Percentiles rank a stretch among this genome's conserved stretches.
Conservation (phyloP, 2,888 invertebrate genomes). For the Nipponacmea schrenckii region DNA sequence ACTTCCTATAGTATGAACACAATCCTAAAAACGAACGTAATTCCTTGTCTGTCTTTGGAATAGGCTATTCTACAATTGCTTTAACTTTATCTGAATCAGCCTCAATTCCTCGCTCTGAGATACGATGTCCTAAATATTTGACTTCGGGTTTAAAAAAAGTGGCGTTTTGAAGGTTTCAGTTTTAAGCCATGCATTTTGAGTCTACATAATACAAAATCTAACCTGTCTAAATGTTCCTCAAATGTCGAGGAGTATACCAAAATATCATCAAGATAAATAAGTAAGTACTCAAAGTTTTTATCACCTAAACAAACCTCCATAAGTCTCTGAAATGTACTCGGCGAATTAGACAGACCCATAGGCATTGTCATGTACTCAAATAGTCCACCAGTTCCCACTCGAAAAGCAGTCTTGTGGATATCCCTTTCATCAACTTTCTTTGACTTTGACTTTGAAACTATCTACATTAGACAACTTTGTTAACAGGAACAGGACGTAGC, state of each 20-base stretch:
- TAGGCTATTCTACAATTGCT: slow-evolving; percentile 28
- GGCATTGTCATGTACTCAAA: slow-evolving; percentile 36
- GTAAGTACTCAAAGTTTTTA: slow-evolving; percentile 29
- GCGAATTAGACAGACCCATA: slow-evolving; percentile 34
- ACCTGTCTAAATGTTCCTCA: slow-evolving; percentile 27
- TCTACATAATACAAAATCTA: slow-evolving; percentile 28
- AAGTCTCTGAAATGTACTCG: slow-evolving; percentile 35
- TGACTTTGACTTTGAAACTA: no score
- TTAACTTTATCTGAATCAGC: slow-evolving; percentile 30
- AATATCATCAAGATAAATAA: slow-evolving; percentile 42
- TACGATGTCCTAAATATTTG: slow-evolving; percentile 20
- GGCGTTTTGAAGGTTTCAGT: slow-evolving; percentile 29
- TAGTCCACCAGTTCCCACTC: slow-evolving; percentile 22
- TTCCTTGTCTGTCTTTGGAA: slow-evolving; percentile 17
- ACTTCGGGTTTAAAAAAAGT: slow-evolving; percentile 24
- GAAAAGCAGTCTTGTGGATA: slow-evolving; percentile 37
- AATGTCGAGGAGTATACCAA: slow-evolving; percentile 28
- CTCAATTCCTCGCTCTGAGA: slow-evolving; percentile 22
- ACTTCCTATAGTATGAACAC: slow-evolving; percentile 28
- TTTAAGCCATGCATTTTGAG: slow-evolving; percentile 26
- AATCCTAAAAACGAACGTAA: slow-evolving; percentile 27
- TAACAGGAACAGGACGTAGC: no score
- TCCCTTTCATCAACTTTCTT: slow-evolving; percentile 34
- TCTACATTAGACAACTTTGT: no score
- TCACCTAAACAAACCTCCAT: slow-evolving; percentile 37